Base-by-base conservation (phyloP, 2,797 vertebrate species). In the Hippocampus kuda region DNA sequence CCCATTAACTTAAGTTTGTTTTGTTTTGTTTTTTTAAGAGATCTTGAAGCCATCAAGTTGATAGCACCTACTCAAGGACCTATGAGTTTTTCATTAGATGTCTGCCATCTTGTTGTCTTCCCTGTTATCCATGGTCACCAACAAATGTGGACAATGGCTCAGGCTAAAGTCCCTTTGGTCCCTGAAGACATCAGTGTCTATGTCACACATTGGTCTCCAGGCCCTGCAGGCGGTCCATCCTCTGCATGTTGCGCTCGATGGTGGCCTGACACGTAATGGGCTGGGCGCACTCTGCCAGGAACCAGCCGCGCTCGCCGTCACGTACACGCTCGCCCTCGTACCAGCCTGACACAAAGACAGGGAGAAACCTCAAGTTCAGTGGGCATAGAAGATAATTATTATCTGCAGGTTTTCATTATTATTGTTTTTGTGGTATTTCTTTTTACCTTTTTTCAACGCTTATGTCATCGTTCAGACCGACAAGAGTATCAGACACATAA, bases 221-320 rank as follows among this genome's bases (percentile, higher is more conserved):
- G 3, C 94, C 94, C 53, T 98, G 93, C 69, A 99, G 86, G 11
- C 96, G 97, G 57, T 96, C 93, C 96, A 98, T 97, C 69, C 96
- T 88, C 83, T 98, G 94, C 93, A 98, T 91, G 78, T 99, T 99
- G 86, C 94, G 94, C 77, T 97, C 92, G 1, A 98, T 93, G 0
- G 95, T 94, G 67, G 92, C 93, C 66, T 90, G 92, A 77, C 96
- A 98, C 0, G 95, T 98, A 86, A 99, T 99, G 48, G 88, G 91
- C 78, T 89, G 85, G 12, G 93, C 94, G 9, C 95, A 98, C 68
- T 98, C 95, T 0, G 87, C 82, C 0, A 94, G 93, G 81, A 99
- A 99, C 97, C 97, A 99, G 2, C 97, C 97, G 54, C 90, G 82
- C 61, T 94, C 94, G 0, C 95, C 94, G 0, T 99, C 97, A 6